Conservation (phyloP, 2,113 vertebrate species). For the Collichthys lucidus region DNA sequence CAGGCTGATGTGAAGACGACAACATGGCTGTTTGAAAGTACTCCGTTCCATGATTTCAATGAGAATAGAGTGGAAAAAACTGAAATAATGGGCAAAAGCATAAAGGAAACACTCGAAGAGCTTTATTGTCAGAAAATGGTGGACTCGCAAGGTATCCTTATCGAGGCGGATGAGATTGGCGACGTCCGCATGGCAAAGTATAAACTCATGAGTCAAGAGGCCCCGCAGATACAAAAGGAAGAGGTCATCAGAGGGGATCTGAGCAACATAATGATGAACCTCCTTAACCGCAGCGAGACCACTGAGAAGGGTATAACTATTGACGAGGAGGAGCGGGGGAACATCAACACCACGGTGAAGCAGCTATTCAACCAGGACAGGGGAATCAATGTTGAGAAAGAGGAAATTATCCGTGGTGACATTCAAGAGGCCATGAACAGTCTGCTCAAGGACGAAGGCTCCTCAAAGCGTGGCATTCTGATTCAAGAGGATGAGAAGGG, state of each 20-base stretch:
- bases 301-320: constrained; percentile 84
- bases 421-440: constrained; percentile 91
- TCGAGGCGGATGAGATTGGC: constrained; percentile 92
- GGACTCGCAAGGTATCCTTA: constrained; percentile 90
- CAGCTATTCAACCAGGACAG: constrained; percentile 88
- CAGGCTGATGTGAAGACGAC: constrained; percentile 91
- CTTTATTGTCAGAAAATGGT: constrained; percentile 91
- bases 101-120: constrained; percentile 90
- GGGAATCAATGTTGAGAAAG: constrained; percentile 85
- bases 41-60: constrained; percentile 89
- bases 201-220: constrained; percentile 89
- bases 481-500: constrained; percentile 94
- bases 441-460: constrained; percentile 84
- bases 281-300: constrained; percentile 85
- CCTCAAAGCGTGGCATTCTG: constrained; percentile 89
- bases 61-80: constrained; percentile 84
- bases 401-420: constrained; percentile 89
- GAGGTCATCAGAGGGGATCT: constrained; percentile 89
- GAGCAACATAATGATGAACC: constrained; percentile 90
- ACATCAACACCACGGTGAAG: constrained; percentile 88
- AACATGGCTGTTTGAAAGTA: constrained; percentile 94
- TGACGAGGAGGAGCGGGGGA: constrained; percentile 88
- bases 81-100: constrained; percentile 90
- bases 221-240: constrained; percentile 90
- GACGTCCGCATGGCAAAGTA: constrained; percentile 94